Base-by-base conservation (phyloP, 2,888 invertebrate genomes). In the Gastrophysa polygoni region DNA sequence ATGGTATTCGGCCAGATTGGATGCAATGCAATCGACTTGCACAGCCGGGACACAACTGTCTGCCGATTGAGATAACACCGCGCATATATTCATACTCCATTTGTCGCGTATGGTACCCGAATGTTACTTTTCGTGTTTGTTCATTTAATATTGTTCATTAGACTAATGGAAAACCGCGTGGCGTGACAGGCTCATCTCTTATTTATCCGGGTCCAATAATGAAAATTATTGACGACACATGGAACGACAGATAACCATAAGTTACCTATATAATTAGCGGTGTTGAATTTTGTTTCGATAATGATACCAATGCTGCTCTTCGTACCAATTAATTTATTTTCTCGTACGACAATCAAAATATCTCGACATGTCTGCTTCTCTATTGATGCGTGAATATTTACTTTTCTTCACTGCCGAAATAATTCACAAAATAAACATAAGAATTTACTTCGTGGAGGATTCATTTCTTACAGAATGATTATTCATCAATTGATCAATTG, bases 1-100 rank as follows among this genome's bases (percentile, higher is more conserved):
- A 73, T 69, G 72, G 70, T 71, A 73, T 74, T 72, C 70, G 69
- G 72, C 70, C 74, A 74, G 72, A 73, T 71, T 74, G 74, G 72
- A 65, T 69, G 71, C 71, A 72, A 65, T 69, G 71, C 71, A 72
- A 67, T 71, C 72, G 71, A 71, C 73, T 73, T 69, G 69, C 14
- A 38, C 73, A 74, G 71, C 71, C 72, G 74, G 72, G 63, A 60
- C 66, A 66, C 74, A 74, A 73, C 72, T 73, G 75, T 71, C 72
- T 70, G 43, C 67, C 68, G 72, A 71, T 72, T 73, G 71, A 71
- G 73, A 73, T 73, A 73, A 74, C 71, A 70, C 67, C 64, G 44
- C 43, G 44, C 48, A 50, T 64, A 69, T 73, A 68, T 68, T 68
- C 68, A 65, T 68, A 65, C 68, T 68, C 65, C 68, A 68, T 68